Conservation (phyloP, 2,797 vertebrate species). For the Coendou prehensilis region DNA sequence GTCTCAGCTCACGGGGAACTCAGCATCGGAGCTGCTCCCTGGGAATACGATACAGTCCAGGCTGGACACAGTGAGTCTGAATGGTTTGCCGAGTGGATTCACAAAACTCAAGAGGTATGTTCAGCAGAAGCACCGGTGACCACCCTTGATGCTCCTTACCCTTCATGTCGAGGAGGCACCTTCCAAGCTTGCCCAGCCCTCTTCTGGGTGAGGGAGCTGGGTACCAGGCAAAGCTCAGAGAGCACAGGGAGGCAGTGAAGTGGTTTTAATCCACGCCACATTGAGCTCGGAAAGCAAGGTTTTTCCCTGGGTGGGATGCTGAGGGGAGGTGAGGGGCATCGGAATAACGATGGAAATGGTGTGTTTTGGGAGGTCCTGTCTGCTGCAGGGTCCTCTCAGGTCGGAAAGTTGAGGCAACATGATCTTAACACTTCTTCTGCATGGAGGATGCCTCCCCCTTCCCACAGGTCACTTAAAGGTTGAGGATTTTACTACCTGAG, state of each 20-base stretch:
- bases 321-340: background rate
- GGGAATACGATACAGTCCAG: background rate
- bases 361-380: background rate
- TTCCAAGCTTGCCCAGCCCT: background rate
- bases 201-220: background rate
- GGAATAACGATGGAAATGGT: background rate
- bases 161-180: background rate
- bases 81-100: background rate
- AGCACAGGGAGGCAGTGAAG: background rate
- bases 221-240: background rate
- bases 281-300: background rate
- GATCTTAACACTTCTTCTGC: background rate
- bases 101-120: background rate
- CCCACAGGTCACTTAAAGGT: background rate
- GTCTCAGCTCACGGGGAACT: background rate
- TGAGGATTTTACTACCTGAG: slow-evolving; percentile 2
- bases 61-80: background rate
- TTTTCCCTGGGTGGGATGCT: background rate
- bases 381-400: background rate
- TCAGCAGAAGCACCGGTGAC: background rate
- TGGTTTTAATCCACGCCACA: background rate
- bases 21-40: background rate
- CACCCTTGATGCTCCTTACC: background rate
- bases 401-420: background rate
- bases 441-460: background rate